Evolutionary conservation across 2,888 invertebrate species (phyloP).

Genomic region (Galeruca laticollis): DNA sequence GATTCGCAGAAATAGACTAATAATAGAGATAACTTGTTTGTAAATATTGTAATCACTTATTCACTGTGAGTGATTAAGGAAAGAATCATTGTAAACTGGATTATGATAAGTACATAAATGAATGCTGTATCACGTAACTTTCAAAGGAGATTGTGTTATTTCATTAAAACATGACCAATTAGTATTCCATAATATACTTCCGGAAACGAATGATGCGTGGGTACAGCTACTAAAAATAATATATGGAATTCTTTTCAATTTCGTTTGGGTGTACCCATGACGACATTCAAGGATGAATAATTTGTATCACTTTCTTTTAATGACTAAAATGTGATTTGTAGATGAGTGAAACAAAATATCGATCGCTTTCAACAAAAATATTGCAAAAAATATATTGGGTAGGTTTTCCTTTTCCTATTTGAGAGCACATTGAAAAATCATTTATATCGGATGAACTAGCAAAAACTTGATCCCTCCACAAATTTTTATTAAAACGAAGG

Average conservation of each 20-base stretch:
- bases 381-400: too few relatives aligned
- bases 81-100: neutral
- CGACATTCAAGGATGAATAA: conserved; percentile 15
- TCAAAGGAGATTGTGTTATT: neutral
- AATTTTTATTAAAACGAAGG: too few relatives aligned
- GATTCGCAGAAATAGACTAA: neutral
- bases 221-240: neutral
- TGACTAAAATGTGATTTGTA: neutral
- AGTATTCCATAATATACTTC: conserved; percentile 8
- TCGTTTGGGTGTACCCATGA: conserved; percentile 1
- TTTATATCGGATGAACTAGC: too few relatives aligned
- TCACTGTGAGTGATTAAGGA: conserved; percentile 2
- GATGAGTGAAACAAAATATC: neutral
- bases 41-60: neutral
- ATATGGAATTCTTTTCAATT: conserved; percentile 19
- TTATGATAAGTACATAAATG: neutral
- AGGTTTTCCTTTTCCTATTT: too few relatives aligned
- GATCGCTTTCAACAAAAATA: too few relatives aligned
- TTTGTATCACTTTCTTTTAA: conserved; percentile 18
- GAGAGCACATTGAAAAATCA: too few relatives aligned
- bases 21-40: neutral
- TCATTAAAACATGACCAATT: neutral
- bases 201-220: conserved; percentile 10
- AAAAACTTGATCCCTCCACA: too few relatives aligned
- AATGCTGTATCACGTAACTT: neutral